These are phyloP conservation scores for Oncorhynchus masou DNA, from an alignment of 2,113 vertebrate genomes.

Conservation along the genomic window DNA sequence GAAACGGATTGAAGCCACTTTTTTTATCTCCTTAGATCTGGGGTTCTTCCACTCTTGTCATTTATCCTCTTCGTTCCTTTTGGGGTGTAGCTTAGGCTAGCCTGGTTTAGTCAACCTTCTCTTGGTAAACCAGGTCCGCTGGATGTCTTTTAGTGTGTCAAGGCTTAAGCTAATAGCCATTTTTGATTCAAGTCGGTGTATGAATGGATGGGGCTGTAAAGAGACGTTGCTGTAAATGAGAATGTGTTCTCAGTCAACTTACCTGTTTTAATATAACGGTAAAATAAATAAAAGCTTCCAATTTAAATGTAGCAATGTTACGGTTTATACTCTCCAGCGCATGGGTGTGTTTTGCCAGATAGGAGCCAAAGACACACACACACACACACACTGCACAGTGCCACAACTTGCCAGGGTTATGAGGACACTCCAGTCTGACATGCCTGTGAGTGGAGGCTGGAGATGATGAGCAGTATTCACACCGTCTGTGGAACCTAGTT, in stretches of 20 bases:
- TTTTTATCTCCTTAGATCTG: background rate
- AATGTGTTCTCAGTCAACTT: too few relatives aligned
- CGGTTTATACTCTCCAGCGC: too few relatives aligned
- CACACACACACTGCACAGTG: constrained; percentile 15
- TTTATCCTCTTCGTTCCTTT: background rate
- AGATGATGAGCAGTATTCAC: constrained; percentile 8
- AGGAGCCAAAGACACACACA: background rate
- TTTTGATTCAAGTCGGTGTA: too few relatives aligned
- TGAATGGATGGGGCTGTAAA: background rate
- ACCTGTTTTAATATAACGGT: too few relatives aligned
- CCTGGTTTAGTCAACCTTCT: background rate
- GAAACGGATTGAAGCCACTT: too few relatives aligned
- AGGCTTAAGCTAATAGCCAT: background rate
- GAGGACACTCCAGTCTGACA: constrained; percentile 53
- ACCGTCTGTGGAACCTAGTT: constrained; percentile 8
- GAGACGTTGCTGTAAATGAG: too few relatives aligned
- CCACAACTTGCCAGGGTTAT: constrained; percentile 52
- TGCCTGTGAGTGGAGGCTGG: constrained; percentile 20
- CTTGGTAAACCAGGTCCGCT: background rate
- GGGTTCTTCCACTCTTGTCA: background rate
- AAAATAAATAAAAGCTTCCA: background rate
- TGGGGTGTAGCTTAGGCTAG: background rate
- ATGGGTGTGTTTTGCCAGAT: too few relatives aligned
- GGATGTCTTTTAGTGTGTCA: background rate
- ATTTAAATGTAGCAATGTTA: background rate